Evolutionary conservation across 2,797 vertebrate species (phyloP), one percentile per base, ranked within the genome.

Genomic region (Macrochelys suwanniensis): DNA sequence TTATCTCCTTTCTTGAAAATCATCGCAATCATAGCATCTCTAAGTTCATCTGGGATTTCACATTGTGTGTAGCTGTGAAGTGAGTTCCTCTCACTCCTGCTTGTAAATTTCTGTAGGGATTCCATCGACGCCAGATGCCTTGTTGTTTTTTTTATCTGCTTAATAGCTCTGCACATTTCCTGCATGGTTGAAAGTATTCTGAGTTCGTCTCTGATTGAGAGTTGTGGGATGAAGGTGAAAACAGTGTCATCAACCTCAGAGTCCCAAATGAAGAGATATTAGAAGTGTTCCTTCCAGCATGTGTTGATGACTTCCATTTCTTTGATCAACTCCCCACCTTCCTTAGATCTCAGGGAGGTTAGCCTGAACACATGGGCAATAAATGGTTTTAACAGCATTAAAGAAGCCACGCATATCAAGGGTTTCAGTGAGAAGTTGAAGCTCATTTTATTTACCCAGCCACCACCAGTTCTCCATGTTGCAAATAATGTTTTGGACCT

Each of bases 131-230:
- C 95, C 97, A 97, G 96, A 97, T 97, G 97, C 96, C 94, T 88
- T 57, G 86, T 95, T 96, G 95, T 90, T 96, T 96, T 96, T 97
- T 97, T 9, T 96, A 95, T 97, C 95, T 97, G 95, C 94, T 97
- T 96, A 92, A 97, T 97, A 96, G 93, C 92, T 97, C 95, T 97
- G 84, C 93, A 96, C 94, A 95, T 94, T 96, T 97, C 95, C 21
- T 71, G 21, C 10, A 25, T 21, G 37, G 37, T 11, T 25, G 19
- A 42, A 71, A 5, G 37, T 71, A 42, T 12, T 42, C 21, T 37
- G n/a, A 71, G 47, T 47, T 50, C 4, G 5, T 16, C 47, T 33
- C 26, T 79, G 17, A 23, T 37, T 37, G 76, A 11, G 76, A 21
- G 7, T 33, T 79, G 77, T 80, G n/a, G 33, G 51, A 80, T 80